Conservation (phyloP, 2,888 invertebrate genomes). For the Trachelus troglodyta region DNA sequence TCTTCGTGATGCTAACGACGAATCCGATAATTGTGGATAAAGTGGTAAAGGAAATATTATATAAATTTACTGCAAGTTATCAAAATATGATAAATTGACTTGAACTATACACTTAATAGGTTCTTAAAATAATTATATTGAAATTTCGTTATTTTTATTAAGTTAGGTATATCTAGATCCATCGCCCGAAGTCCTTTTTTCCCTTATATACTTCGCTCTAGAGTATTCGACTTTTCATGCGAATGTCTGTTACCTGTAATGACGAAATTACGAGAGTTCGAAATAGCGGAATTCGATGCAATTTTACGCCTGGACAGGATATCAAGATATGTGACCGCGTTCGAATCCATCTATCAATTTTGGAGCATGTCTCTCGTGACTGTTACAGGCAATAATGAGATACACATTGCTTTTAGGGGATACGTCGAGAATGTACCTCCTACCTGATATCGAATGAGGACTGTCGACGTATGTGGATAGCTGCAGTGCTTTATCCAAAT, state of each 20-base stretch:
- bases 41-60: too few species aligned
- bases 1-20: neutral
- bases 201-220: neutral
- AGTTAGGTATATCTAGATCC: neutral
- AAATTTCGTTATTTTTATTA: too few species aligned
- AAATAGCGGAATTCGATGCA: conserved; percentile 31
- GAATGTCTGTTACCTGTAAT: neutral
- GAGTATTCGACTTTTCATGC: neutral
- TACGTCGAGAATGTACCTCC: neutral
- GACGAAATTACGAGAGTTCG: conserved; percentile 20
- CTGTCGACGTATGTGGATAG: conserved; percentile 5
- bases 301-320: conserved; percentile 12
- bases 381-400: conserved; percentile 26
- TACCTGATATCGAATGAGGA: neutral
- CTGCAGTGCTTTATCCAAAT: conserved; percentile 30
- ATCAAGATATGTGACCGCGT: neutral
- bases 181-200: neutral
- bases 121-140: neutral
- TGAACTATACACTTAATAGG: neutral
- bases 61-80: neutral
- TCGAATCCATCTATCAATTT: conserved; percentile 18
- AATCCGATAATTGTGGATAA: neutral
- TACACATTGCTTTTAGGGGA: conserved; percentile 25
- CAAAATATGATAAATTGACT: neutral
- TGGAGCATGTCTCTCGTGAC: conserved; percentile 28